Conservation (phyloP, 2,113 vertebrate species). For the Silurus asotus region DNA sequence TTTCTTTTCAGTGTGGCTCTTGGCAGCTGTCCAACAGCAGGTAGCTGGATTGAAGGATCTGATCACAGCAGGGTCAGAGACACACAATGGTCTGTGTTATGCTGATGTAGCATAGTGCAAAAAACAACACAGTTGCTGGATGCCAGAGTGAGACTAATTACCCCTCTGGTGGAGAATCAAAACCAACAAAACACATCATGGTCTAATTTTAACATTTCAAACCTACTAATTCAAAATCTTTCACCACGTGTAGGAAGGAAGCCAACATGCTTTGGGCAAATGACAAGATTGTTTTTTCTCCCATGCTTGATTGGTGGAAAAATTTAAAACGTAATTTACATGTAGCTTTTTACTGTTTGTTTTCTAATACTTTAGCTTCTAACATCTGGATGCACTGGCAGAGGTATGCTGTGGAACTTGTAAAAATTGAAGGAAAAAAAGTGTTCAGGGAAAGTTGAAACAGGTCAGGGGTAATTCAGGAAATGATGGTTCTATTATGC, state of each 20-base stretch:
- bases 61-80: constrained; percentile 1
- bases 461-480: background rate
- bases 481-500: background rate
- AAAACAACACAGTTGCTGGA: constrained; percentile 12
- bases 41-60: constrained; percentile 31
- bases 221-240: background rate
- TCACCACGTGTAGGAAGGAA: background rate
- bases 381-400: background rate
- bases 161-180: background rate
- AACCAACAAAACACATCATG: background rate
- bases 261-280: background rate
- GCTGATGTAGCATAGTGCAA: constrained; percentile 16
- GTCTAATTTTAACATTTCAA: background rate
- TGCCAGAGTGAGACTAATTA: constrained; percentile 16
- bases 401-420: background rate
- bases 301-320: background rate
- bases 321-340: background rate
- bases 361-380: background rate
- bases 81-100: constrained; percentile 25
- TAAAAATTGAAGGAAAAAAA: background rate
- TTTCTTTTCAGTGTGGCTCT: constrained; percentile 6
- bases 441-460: background rate
- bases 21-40: constrained; percentile 32
- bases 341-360: background rate
- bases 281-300: background rate